These are phyloP conservation scores for Netelia inedita DNA, from an alignment of 2,888 invertebrate species.

Conservation along the genomic window DNA sequence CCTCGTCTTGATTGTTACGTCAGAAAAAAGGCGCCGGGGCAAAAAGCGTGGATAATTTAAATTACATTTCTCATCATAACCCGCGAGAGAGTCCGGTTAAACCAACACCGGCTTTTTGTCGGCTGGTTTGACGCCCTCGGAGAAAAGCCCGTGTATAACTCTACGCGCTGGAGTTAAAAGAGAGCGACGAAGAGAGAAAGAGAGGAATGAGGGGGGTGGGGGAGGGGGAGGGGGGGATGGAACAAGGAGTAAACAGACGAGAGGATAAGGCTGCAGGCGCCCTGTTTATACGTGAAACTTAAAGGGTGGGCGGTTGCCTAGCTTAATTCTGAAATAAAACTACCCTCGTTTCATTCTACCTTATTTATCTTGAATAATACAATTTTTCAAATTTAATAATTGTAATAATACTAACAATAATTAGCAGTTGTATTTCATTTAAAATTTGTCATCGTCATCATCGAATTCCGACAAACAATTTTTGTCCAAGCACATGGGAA, in stretches of 20 bases:
- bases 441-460: too few relatives aligned
- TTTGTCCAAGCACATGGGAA: neutral
- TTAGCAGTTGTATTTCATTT: too few relatives aligned
- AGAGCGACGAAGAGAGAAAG: slow-evolving; percentile 24
- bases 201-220: slow-evolving; percentile 12
- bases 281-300: neutral
- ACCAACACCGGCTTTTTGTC: slow-evolving; percentile 76
- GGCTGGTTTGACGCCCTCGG: slow-evolving; percentile 52
- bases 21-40: slow-evolving; percentile 72
- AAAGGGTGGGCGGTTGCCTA: neutral
- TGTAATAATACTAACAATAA: too few relatives aligned
- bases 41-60: slow-evolving; percentile 84
- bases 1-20: slow-evolving; percentile 75
- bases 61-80: slow-evolving; percentile 82
- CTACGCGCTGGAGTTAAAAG: slow-evolving; percentile 19
- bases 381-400: too few relatives aligned
- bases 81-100: slow-evolving; percentile 76
- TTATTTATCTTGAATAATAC: too few relatives aligned
- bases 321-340: too few relatives aligned
- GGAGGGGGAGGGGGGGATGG: slow-evolving; percentile 59
- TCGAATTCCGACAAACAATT: neutral
- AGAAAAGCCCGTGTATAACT: slow-evolving; percentile 44
- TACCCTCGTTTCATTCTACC: too few relatives aligned
- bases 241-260: slow-evolving; percentile 28
- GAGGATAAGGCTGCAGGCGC: slow-evolving; percentile 41